These are phyloP conservation scores for Popillia japonica DNA, from an alignment of 1,140 invertebrate genomes.

Conservation along the genomic window DNA sequence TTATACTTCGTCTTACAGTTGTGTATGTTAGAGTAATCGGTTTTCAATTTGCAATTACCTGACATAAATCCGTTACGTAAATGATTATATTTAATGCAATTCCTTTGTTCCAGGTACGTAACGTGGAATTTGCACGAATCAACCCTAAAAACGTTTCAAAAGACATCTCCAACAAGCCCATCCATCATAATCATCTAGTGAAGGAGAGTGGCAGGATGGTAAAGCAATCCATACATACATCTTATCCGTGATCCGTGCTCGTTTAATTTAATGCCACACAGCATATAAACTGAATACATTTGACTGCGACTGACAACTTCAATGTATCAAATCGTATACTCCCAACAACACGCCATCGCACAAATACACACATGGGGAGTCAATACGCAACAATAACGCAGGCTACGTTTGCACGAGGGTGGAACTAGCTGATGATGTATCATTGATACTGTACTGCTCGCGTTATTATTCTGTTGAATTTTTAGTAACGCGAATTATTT, in stretches of 20 bases:
- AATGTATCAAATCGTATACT: slow-evolving; percentile 48
- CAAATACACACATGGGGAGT: slow-evolving; percentile 34
- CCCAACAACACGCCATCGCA: slow-evolving; percentile 15
- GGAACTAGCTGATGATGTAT: background rate
- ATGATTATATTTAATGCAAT: background rate
- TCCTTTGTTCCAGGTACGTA: slow-evolving; percentile 50
- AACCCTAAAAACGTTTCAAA: background rate
- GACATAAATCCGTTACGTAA: no score
- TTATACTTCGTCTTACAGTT: no score
- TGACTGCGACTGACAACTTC: slow-evolving; percentile 55
- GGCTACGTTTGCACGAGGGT: background rate
- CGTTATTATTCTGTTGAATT: no score
- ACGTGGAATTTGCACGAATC: background rate
- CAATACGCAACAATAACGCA: slow-evolving; percentile 40
- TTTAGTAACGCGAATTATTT: no score
- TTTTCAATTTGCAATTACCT: no score
- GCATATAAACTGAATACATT: slow-evolving; percentile 55
- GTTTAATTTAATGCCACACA: slow-evolving; percentile 55
- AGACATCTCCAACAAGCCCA: slow-evolving; percentile 34
- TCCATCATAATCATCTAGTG: slow-evolving; percentile 47
- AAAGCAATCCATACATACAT: slow-evolving; percentile 52
- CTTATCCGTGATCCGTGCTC: slow-evolving; percentile 50
- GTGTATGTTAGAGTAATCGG: no score
- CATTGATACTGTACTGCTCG: background rate
- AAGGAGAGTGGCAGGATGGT: slow-evolving; percentile 43